Evolutionary conservation across 2,113 vertebrate genomes (phyloP), one percentile per base, ranked within the genome.

Genomic region (Rattus rattus): DNA sequence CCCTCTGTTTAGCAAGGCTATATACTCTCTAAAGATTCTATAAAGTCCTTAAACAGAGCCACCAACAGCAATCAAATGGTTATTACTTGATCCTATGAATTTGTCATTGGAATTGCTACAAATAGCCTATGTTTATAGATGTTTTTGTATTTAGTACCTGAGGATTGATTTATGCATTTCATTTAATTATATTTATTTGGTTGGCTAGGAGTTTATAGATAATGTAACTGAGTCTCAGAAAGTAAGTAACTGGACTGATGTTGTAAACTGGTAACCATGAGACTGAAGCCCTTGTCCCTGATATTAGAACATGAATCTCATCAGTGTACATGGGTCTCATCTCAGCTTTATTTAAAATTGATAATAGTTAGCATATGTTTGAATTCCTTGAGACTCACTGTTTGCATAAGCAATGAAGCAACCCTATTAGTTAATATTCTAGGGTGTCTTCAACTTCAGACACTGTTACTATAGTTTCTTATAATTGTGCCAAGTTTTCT

Each of bases 311-410:
- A 43, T 30, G 88, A 92, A 26, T 56, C 54, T 88, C 63, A 83
- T 67, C 36, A 80, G 61, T 43, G 39, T 61, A 52, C 30, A 6
- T 24, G 7, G 19, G 10, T 75, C 89, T 17, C 26, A 89, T 49
- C 8, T 30, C 20, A 84, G 69, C 13, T 93, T 97, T 69, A 77
- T 43, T 89, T 93, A 88, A 93, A 92, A 83, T 79, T 89, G 43
- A 24, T 96, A 61, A 81, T 14, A n/a, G 86, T 87, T 43, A 49
- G 61, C 12, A 63, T 83, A 70, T 87, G 28, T 52, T 10, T 22
- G 30, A 94, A 59, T 47, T 13, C 43, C 28, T 70, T 79, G 54
- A 89, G 54, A 75, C 61, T 80, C 56, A 49, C 22, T 79, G 73
- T 89, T 39, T 75, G 10, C 63, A n/a, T 72, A 19, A 76, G 75